phyloP scores from a whole-genome alignment of 2,888 invertebrate species.

The Lamproptera curius region DNA sequence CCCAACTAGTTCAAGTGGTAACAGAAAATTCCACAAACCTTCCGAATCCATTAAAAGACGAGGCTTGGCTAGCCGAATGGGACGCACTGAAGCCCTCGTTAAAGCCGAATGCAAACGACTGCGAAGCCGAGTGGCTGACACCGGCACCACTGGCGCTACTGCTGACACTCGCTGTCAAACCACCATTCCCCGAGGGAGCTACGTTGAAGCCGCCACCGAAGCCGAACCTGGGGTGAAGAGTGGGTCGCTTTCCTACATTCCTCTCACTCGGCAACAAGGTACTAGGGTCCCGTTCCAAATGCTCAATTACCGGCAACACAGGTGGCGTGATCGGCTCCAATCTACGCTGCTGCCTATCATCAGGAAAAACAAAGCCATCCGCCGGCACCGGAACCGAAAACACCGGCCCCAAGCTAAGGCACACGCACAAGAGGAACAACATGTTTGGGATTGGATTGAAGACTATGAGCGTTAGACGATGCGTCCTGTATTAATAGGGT shows the following conservation, averaged over 20 bases:
- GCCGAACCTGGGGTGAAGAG: slow-evolving; percentile 56
- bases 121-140: slow-evolving; percentile 66
- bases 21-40: too few species aligned
- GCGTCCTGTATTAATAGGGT: slow-evolving; percentile 75
- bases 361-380: slow-evolving; percentile 59
- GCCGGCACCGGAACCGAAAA: slow-evolving; percentile 50
- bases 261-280: slow-evolving; percentile 58
- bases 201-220: slow-evolving; percentile 64
- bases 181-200: slow-evolving; percentile 59
- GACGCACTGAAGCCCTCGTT: slow-evolving; percentile 71
- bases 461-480: slow-evolving; percentile 55
- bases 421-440: slow-evolving; percentile 55
- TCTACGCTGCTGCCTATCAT: slow-evolving; percentile 49
- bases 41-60: slow-evolving; percentile 68
- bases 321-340: slow-evolving; percentile 71
- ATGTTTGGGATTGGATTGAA: slow-evolving; percentile 55
- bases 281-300: slow-evolving; percentile 71
- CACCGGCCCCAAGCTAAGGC: slow-evolving; percentile 32
- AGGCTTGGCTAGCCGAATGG: slow-evolving; percentile 69
- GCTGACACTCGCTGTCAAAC: slow-evolving; percentile 63
- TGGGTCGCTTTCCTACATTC: slow-evolving; percentile 25
- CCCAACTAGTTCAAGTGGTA: too few species aligned
- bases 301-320: slow-evolving; percentile 68
- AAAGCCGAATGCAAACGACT: slow-evolving; percentile 71
- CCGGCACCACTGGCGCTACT: slow-evolving; percentile 63